Conservation (phyloP, 2,797 vertebrate species). For the Hoplostethus atlanticus region DNA sequence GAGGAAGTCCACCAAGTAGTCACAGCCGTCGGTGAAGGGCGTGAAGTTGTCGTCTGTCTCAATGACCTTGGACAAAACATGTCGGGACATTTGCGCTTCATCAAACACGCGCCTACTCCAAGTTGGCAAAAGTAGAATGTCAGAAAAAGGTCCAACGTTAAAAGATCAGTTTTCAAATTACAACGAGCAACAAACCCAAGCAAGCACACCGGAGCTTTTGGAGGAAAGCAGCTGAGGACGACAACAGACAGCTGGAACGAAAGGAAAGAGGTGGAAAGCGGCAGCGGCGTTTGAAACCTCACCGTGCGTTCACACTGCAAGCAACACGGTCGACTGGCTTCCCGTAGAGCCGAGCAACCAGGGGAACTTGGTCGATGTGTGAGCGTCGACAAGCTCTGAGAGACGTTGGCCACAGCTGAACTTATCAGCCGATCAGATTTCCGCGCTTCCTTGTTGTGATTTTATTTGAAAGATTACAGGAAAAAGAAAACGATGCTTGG, state of each 20-base stretch:
- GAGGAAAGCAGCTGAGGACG: background rate
- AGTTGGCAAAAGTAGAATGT: background rate
- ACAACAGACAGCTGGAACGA: background rate
- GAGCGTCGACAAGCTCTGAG: too few species aligned
- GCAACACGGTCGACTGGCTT: too few species aligned
- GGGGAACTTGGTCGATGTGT: too few species aligned
- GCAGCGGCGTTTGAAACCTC: too few species aligned
- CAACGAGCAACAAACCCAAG: background rate
- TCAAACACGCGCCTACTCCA: background rate
- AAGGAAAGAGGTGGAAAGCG: background rate
- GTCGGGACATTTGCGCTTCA: background rate
- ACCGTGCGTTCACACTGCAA: too few species aligned
- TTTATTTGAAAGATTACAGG: too few species aligned
- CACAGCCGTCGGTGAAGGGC: constrained; percentile 68
- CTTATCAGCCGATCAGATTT: too few species aligned
- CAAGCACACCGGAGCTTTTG: background rate
- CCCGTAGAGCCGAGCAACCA: too few species aligned
- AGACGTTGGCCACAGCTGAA: too few species aligned
- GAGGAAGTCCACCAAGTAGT: constrained; percentile 87
- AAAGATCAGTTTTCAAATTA: background rate
- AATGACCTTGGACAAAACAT: constrained; percentile 72
- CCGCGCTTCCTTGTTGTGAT: too few species aligned
- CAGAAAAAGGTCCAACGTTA: background rate
- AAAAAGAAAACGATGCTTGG: too few species aligned
- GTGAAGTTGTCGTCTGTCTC: constrained; percentile 86